Base-by-base conservation (phyloP, 2,113 vertebrate genomes). In the Hippocampus guttulatus region DNA sequence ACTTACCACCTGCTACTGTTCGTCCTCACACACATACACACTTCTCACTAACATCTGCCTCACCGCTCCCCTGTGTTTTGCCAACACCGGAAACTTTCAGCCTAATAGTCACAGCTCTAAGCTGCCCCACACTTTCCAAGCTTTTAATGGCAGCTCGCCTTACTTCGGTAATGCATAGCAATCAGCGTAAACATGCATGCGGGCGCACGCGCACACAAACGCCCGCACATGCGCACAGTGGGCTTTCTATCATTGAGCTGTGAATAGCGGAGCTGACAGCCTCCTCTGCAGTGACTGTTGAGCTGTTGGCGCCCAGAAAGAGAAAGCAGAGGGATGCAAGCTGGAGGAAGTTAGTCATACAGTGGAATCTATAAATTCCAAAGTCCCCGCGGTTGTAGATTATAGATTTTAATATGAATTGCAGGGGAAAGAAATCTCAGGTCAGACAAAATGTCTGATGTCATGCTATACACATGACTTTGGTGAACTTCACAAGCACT, bases 1-100 rank as follows among this genome's bases (percentile, higher is more conserved):
- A 89, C 82, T 81, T 85, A 78, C 88, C 87, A 91, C 87, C 87
- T 91, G 90, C 88, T 89, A 88, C 86, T 88, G 80, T 76, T 83
- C 75, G 78, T 79, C 55, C 74, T 69, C 79, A 77, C 70, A 74
- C 79, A 69, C 64, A 65, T 18, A 27, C 43, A 65, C 77, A 57
- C 78, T 67, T 64, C 66, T 55, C 75, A 62, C 81, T 76, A 80
- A 85, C 86, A 87, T 88, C 89, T 90, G 89, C 88, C 86, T 82
- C 86, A 82, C 80, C 74, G 73, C 80, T 85, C 89, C 75, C 88
- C 76, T 77, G 80, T 85, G 88, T 87, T 84, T 85, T 81, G 85
- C 84, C 82, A 85, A 82, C 85, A 86, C 82, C 70, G 80, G 87
- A 91, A 91, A 85, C 84, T 84, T 87, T 84, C 81, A 75, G 78